These are phyloP conservation scores for Chanos chanos DNA, from an alignment of 2,797 vertebrate species.

Conservation along the genomic window DNA sequence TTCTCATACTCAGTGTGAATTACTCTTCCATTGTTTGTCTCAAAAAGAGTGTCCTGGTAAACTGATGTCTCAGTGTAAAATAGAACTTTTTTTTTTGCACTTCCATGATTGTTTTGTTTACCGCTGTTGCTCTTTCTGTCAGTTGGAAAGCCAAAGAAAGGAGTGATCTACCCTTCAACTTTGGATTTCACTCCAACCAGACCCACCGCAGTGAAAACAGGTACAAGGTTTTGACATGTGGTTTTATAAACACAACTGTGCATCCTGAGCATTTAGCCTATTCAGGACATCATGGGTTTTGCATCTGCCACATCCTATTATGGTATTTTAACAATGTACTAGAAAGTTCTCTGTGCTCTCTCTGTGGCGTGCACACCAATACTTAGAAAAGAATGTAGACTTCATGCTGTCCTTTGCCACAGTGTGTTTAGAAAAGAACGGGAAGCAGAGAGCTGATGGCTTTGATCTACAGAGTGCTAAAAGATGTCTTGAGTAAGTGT, in stretches of 20 bases:
- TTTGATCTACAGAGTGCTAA: too few relatives aligned
- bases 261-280: neutral
- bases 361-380: too few relatives aligned
- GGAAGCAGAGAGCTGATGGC: too few relatives aligned
- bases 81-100: neutral
- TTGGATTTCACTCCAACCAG: slow-evolving; percentile 82
- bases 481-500: too few relatives aligned
- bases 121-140: slow-evolving; percentile 47
- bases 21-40: neutral
- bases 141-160: slow-evolving; percentile 92
- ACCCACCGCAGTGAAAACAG: slow-evolving; percentile 73
- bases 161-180: slow-evolving; percentile 83
- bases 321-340: too few relatives aligned
- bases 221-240: slow-evolving; percentile 60
- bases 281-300: neutral
- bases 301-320: too few relatives aligned
- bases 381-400: too few relatives aligned
- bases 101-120: neutral
- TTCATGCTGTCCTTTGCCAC: too few relatives aligned
- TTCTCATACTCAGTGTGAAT: too few relatives aligned
- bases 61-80: neutral
- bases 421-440: too few relatives aligned
- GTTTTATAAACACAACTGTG: neutral
- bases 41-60: neutral
- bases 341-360: too few relatives aligned